Percentiles rank a stretch among this genome's conserved stretches.
Conservation (phyloP, 2,888 invertebrate species). For the Strigamia transsilvanica region DNA sequence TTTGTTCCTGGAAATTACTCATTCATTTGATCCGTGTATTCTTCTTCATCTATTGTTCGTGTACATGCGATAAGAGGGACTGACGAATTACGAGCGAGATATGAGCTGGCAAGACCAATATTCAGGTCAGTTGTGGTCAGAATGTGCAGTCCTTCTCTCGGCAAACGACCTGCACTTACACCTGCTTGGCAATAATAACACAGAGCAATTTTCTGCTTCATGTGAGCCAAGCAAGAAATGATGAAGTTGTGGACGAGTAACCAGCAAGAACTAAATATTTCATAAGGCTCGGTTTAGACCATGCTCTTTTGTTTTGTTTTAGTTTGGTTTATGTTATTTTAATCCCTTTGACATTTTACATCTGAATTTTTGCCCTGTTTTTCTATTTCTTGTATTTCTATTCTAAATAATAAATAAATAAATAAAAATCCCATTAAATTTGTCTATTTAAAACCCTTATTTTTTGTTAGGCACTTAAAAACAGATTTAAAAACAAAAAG, state of each 20-base stretch:
- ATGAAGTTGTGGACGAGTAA: constrained; percentile 3
- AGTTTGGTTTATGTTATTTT: not conserved
- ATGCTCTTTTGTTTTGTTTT: not conserved
- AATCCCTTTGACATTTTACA: not conserved
- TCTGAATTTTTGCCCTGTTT: too few species aligned
- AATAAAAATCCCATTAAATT: too few species aligned
- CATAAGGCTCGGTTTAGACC: not conserved
- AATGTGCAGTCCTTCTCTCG: not conserved
- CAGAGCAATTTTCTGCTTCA: constrained; percentile 3
- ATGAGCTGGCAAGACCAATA: constrained; percentile 3
- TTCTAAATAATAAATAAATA: not conserved
- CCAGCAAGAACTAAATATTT: not conserved
- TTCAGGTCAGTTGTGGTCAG: constrained; percentile 8
- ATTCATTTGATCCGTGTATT: constrained; percentile 8
- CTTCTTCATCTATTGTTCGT: constrained; percentile 2
- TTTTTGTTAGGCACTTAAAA: not conserved
- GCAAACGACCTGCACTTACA: constrained; percentile 8
- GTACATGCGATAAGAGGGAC: constrained; percentile 2
- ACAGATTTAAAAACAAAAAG: not conserved
- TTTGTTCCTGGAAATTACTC: not conserved
- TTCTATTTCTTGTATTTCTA: too few species aligned
- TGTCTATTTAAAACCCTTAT: not conserved
- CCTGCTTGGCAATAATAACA: constrained; percentile 8
- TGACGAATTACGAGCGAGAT: constrained; percentile 8
- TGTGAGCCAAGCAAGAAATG: not conserved